Evolutionary conservation across 2,888 invertebrate species (phyloP).

Genomic region (Dioctria linearis): DNA sequence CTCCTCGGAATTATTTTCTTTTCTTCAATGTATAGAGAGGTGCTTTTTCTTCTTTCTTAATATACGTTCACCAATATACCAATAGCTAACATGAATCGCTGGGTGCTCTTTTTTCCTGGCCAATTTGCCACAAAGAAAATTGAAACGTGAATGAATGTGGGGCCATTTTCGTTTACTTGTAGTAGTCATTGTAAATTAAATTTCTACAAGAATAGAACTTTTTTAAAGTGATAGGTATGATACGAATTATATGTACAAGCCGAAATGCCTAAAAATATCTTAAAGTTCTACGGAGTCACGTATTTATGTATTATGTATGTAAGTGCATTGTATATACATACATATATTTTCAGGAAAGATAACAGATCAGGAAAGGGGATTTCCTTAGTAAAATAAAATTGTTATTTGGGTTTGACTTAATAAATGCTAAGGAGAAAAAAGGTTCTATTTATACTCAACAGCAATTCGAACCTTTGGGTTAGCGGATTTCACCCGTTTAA

Average conservation of each 20-base stretch:
- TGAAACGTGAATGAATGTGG: not conserved
- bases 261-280: too few species aligned
- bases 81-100: too few species aligned
- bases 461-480: slow-evolving; percentile 2
- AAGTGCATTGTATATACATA: not conserved
- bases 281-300: too few species aligned
- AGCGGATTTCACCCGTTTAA: slow-evolving; percentile 7
- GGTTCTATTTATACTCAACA: not conserved
- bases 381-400: slow-evolving; percentile 34
- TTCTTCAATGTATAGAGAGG: too few species aligned
- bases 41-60: too few species aligned
- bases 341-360: not conserved
- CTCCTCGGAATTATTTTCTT: too few species aligned
- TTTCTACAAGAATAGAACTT: not conserved
- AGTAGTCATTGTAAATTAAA: not conserved
- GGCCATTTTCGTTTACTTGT: not conserved
- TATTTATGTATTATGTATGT: not conserved
- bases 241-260: too few species aligned
- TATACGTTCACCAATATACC: too few species aligned
- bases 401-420: slow-evolving; percentile 37
- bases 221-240: not conserved
- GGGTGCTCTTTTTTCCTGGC: not conserved
- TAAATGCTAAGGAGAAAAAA: slow-evolving; percentile 37
- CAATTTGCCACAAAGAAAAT: not conserved
- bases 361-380: slow-evolving; percentile 1